A percentile compares a stretch with the other conserved stretches of the same genome.
These are phyloP conservation scores for Anadara kagoshimensis DNA, from an alignment of 1,140 invertebrate species.

Conservation along the genomic window DNA sequence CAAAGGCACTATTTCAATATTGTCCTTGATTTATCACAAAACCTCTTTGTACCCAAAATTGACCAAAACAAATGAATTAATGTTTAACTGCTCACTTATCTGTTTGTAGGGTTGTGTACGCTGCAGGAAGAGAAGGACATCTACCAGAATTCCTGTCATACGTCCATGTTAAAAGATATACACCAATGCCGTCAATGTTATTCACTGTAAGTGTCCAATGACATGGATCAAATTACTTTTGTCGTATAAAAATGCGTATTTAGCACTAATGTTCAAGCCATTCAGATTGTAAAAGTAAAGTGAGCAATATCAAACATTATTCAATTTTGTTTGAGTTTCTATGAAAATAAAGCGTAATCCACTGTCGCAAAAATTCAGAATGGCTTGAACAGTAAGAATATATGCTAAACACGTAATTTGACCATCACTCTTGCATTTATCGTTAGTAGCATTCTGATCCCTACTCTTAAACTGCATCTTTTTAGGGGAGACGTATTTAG, in stretches of 20 bases:
- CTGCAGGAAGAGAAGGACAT: conserved; percentile 92
- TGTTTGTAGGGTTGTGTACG: conserved; percentile 86
- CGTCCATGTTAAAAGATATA: conserved; percentile 88
- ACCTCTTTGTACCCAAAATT: not conserved
- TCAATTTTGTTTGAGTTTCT: too few relatives aligned
- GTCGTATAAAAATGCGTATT: not conserved
- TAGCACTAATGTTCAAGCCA: not conserved
- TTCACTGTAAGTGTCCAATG: conserved; percentile 85
- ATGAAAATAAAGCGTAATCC: too few relatives aligned
- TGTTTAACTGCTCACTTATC: too few relatives aligned
- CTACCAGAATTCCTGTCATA: conserved; percentile 90
- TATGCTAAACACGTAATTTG: not conserved
- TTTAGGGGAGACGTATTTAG: too few relatives aligned
- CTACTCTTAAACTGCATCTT: too few relatives aligned
- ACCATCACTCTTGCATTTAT: too few relatives aligned
- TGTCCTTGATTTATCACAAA: not conserved
- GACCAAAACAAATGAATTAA: too few relatives aligned
- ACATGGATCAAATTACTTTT: not conserved
- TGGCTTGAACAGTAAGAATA: not conserved
- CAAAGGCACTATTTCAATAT: too few relatives aligned
- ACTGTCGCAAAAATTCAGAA: not conserved
- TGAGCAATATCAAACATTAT: too few relatives aligned
- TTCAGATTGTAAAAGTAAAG: not conserved
- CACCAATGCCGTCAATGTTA: conserved; percentile 92
- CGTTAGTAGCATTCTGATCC: too few relatives aligned